Evolutionary conservation across 2,113 vertebrate species (phyloP).

Genomic region (Alaudala cheleensis): DNA sequence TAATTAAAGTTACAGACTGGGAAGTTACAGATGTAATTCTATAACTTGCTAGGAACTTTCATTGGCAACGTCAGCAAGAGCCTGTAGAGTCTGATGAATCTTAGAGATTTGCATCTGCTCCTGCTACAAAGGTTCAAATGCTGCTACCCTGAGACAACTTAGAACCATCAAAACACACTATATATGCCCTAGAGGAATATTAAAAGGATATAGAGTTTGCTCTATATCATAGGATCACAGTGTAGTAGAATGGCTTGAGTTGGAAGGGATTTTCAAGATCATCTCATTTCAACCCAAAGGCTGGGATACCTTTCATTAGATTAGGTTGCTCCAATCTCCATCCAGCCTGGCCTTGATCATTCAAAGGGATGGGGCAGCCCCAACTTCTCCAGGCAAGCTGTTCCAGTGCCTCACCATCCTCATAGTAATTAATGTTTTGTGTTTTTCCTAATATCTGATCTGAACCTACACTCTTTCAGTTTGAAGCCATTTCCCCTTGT

Average conservation of each 20-base stretch:
- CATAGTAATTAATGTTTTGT: background rate
- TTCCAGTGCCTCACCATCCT: background rate
- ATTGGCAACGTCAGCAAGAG: rapidly evolving
- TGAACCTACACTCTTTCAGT: background rate
- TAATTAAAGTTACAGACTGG: background rate
- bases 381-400: background rate
- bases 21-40: background rate
- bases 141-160: rapidly evolving
- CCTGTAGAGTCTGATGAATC: background rate
- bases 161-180: background rate
- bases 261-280: background rate
- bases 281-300: background rate
- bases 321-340: background rate
- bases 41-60: background rate
- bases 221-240: background rate
- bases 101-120: rapidly evolving
- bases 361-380: background rate
- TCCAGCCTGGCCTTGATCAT: background rate
- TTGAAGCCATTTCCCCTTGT: background rate
- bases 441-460: background rate
- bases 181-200: background rate
- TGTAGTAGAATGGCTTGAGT: no score
- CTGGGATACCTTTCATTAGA: background rate
- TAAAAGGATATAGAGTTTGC: background rate
- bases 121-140: background rate